Evolutionary conservation across 1,140 invertebrate species (phyloP).

Genomic region (Geopemphigus sp.): DNA sequence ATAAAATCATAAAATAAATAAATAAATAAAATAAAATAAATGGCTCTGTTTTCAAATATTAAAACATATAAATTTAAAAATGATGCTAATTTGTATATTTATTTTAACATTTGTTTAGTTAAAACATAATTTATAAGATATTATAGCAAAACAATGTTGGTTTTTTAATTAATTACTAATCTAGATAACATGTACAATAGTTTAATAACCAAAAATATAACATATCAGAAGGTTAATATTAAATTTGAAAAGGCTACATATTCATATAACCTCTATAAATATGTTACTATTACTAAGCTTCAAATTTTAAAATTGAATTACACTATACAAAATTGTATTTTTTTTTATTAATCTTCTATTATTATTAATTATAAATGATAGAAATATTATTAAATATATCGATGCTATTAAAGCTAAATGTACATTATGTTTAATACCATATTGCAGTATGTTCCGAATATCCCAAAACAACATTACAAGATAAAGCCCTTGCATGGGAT

Average conservation of each 20-base stretch:
- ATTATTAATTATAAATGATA: too few species aligned
- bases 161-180: too few species aligned
- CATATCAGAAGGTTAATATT: neutral
- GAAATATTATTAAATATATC: too few species aligned
- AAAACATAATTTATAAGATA: neutral
- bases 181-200: neutral
- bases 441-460: constrained; percentile 88
- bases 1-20: too few species aligned
- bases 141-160: neutral
- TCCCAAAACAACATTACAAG: constrained; percentile 90
- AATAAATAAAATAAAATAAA: too few species aligned
- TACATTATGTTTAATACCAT: constrained; percentile 62
- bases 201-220: neutral
- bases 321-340: too few species aligned
- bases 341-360: too few species aligned
- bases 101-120: neutral
- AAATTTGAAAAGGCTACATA: neutral
- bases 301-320: neutral
- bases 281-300: neutral
- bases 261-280: neutral
- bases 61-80: too few species aligned
- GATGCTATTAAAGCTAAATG: too few species aligned
- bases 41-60: too few species aligned
- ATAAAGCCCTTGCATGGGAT: constrained; percentile 83
- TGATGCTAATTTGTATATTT: too few species aligned